Conservation (phyloP, 2,888 invertebrate species). For the Coremacera marginata region DNA sequence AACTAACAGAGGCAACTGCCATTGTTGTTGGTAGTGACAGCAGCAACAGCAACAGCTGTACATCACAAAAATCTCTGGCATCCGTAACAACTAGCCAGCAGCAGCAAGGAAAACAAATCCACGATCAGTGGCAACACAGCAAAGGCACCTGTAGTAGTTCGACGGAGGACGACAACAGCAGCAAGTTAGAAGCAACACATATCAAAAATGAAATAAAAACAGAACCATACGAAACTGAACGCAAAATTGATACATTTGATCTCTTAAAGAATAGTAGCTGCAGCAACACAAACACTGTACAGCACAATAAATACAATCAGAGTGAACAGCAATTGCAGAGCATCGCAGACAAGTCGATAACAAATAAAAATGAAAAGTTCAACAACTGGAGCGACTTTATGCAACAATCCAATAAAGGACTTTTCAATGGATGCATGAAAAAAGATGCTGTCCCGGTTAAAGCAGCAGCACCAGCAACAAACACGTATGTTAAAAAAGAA, state of each 20-base stretch:
- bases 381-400: constrained; percentile 19
- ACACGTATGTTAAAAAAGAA: constrained; percentile 59
- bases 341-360: not conserved
- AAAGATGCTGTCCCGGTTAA: constrained; percentile 42
- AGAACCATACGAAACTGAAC: constrained; percentile 50
- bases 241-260: constrained; percentile 60
- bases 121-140: not conserved
- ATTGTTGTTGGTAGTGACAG: not conserved
- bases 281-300: constrained; percentile 22
- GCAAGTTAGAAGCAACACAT: not conserved
- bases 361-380: not conserved
- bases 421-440: constrained; percentile 47
- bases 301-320: constrained; percentile 31
- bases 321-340: not conserved
- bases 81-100: constrained; percentile 39
- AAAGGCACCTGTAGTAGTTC: constrained; percentile 32
- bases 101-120: constrained; percentile 24
- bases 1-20: constrained; percentile 40
- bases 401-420: constrained; percentile 38
- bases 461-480: not conserved
- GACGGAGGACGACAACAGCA: not conserved
- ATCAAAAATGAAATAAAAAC: constrained; percentile 64
- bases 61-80: not conserved
- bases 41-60: not conserved
- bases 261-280: constrained; percentile 59